These are phyloP conservation scores for Oncorhynchus nerka DNA, from an alignment of 2,113 vertebrate species.

Conservation along the genomic window DNA sequence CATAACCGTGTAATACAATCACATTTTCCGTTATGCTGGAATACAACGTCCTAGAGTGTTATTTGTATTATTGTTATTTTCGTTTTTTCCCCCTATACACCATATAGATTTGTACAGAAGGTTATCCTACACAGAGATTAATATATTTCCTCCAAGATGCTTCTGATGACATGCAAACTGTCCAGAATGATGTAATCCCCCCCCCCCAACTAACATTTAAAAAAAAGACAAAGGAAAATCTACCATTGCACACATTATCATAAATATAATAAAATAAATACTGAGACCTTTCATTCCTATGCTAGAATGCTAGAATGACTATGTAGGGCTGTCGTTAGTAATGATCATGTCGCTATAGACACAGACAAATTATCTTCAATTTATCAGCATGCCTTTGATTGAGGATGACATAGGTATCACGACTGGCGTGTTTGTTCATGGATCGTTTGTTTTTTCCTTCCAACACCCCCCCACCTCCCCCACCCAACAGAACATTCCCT, in stretches of 20 bases:
- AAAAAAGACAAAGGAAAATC: conserved; percentile 18
- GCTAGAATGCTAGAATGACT: conserved; percentile 69
- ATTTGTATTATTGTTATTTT: conserved; percentile 1
- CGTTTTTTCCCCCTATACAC: neutral
- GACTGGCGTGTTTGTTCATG: conserved; percentile 56
- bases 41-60: neutral
- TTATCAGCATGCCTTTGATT: conserved; percentile 76
- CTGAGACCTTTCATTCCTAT: conserved; percentile 53
- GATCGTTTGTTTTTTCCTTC: conserved; percentile 52
- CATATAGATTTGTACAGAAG: neutral
- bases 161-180: conserved; percentile 21
- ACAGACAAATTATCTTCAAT: conserved; percentile 78
- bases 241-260: conserved; percentile 15
- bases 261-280: conserved; percentile 34
- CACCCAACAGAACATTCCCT: conserved; percentile 29
- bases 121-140: conserved; percentile 9
- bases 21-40: neutral
- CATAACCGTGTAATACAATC: too few species aligned
- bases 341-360: conserved; percentile 73
- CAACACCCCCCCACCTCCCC: neutral
- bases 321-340: conserved; percentile 73
- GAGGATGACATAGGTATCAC: conserved; percentile 74
- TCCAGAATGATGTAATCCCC: conserved; percentile 13
- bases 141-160: conserved; percentile 17
- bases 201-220: conserved; percentile 7